phyloP scores from a whole-genome alignment of 2,797 vertebrate genomes.

The Coreius guichenoti region DNA sequence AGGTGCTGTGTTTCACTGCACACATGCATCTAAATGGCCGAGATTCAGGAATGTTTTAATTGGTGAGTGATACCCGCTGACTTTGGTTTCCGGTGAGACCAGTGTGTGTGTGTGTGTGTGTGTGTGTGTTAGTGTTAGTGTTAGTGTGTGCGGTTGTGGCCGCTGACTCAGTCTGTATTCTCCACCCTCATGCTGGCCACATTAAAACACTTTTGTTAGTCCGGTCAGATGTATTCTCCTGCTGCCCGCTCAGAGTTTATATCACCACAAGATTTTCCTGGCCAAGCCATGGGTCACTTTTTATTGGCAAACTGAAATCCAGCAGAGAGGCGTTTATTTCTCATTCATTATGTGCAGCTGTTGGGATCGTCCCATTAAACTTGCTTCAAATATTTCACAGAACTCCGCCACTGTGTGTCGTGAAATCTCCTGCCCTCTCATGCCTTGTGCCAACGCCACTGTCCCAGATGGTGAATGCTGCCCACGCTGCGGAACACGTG shows the following conservation, averaged over 20 bases:
- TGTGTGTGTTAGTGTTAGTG: background rate
- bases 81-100: conserved; percentile 14
- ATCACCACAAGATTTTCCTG: conserved; percentile 52
- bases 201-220: conserved; percentile 27
- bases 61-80: conserved; percentile 30
- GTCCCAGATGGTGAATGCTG: conserved; percentile 98
- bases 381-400: conserved; percentile 73
- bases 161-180: conserved; percentile 53
- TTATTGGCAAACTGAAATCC: conserved; percentile 33
- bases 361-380: conserved; percentile 5
- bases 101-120: background rate
- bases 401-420: conserved; percentile 94
- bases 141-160: background rate
- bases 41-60: conserved; percentile 61
- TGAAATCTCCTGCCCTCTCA: conserved; percentile 95
- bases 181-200: conserved; percentile 33
- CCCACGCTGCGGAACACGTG: conserved; percentile 90
- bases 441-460: conserved; percentile 94
- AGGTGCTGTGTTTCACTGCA: background rate
- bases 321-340: conserved; percentile 59
- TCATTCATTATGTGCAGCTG: background rate
- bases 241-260: conserved; percentile 49
- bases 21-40: conserved; percentile 59
- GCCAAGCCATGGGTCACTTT: conserved; percentile 62
- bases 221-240: conserved; percentile 3